Evolutionary conservation across 2,113 vertebrate species (phyloP).

Genomic region (Chrysochloris asiatica): DNA sequence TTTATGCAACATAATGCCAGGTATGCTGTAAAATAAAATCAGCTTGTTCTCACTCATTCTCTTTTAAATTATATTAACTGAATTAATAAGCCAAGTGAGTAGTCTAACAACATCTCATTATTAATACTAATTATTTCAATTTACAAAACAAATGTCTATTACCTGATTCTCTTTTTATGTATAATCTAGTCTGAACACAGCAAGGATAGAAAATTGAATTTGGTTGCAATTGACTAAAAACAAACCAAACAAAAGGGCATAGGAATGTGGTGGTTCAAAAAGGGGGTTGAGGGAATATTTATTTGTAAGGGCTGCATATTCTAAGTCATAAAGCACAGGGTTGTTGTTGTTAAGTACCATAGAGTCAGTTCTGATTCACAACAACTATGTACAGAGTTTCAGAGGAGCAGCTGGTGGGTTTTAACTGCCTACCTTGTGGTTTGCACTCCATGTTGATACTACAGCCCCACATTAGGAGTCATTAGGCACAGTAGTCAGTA

Average conservation of each 20-base stretch:
- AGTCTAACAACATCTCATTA: not conserved
- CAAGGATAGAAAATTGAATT: not conserved
- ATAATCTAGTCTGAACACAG: not conserved
- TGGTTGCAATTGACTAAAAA: not conserved
- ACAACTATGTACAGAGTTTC: too few relatives aligned
- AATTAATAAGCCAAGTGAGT: slow-evolving; percentile 27
- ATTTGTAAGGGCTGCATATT: not conserved
- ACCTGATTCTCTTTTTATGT: not conserved
- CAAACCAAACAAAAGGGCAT: not conserved
- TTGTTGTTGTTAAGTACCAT: too few relatives aligned
- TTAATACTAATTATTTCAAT: slow-evolving; percentile 53
- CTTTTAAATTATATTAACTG: slow-evolving; percentile 23
- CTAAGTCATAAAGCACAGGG: too few relatives aligned
- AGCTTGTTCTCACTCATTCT: not conserved
- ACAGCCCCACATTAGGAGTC: too few relatives aligned
- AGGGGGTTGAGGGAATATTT: not conserved
- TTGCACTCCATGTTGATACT: too few relatives aligned
- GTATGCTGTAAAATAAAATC: slow-evolving; percentile 19
- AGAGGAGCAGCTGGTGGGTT: too few relatives aligned
- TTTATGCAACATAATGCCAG: slow-evolving; percentile 28
- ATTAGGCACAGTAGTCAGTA: not conserved
- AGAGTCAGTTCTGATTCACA: too few relatives aligned
- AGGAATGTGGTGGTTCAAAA: not conserved
- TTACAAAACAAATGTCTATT: not conserved
- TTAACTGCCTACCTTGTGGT: too few relatives aligned